These are phyloP conservation scores for Drosophila subpulchrella DNA, from an alignment of 1,140 invertebrate genomes.

Conservation along the genomic window DNA sequence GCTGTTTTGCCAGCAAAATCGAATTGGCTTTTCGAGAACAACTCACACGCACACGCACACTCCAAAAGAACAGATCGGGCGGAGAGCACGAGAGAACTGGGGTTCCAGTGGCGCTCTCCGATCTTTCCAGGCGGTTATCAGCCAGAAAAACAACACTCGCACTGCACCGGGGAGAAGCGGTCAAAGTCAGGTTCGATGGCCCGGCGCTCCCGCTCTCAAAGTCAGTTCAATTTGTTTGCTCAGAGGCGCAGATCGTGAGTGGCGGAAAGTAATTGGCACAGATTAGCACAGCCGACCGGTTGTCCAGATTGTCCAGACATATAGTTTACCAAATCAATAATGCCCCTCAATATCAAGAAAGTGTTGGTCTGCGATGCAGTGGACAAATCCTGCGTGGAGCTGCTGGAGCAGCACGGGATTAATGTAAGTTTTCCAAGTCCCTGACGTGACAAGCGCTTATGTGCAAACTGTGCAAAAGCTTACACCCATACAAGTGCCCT, in stretches of 20 bases:
- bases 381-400: slow-evolving; percentile 92
- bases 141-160: slow-evolving; percentile 1
- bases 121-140: slow-evolving; percentile 21
- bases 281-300: slow-evolving; percentile 2
- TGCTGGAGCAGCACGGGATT: slow-evolving; percentile 91
- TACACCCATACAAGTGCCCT: slow-evolving; percentile 27
- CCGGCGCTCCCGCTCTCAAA: slow-evolving; percentile 19
- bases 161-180: slow-evolving; percentile 13
- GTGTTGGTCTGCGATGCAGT: slow-evolving; percentile 97
- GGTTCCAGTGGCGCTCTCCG: slow-evolving; percentile 13
- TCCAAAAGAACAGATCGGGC: slow-evolving; percentile 1
- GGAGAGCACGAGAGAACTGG: background rate
- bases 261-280: slow-evolving; percentile 7
- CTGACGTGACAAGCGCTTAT: background rate
- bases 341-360: slow-evolving; percentile 86
- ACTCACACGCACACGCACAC: slow-evolving; percentile 16
- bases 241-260: slow-evolving; percentile 37
- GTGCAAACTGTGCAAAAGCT: background rate
- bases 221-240: slow-evolving; percentile 58
- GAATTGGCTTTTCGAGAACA: slow-evolving; percentile 22
- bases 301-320: background rate
- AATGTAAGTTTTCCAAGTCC: slow-evolving; percentile 86
- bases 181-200: slow-evolving; percentile 51
- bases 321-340: slow-evolving; percentile 37
- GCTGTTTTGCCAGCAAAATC: slow-evolving; percentile 21